Evolutionary conservation across 2,888 invertebrate genomes (phyloP), one percentile per base, ranked within the genome.

Genomic region (Amblyjoppa fuscipennis): DNA sequence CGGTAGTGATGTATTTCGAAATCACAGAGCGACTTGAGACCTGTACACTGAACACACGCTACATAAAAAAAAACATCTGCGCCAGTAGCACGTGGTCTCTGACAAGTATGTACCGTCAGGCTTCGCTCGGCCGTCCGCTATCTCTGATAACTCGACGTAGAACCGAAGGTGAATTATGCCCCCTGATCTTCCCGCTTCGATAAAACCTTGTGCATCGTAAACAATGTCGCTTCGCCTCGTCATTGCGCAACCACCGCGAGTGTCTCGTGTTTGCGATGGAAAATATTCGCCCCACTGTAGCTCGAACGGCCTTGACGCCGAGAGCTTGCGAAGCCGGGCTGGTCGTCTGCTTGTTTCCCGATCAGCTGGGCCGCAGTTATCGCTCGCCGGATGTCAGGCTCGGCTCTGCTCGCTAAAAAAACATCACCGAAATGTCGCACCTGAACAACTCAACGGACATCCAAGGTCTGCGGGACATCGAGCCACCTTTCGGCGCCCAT

Each of bases 401-500:
- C 4, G 11, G 13, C 13, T 0, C 1, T 59, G 13, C 28, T 59
- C 59, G 59, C 3, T 25, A 59, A 59, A 25, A 25, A 25, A 25
- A 28, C 53, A 59, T 49, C 45, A 16, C 13, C 45, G 16, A 16
- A 77, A 85, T 85, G 85, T 51, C 79, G n/a, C 49, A 76, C 49
- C 66, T 73, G n/a, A 77, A 28, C 6, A 38, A 80, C 31, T 28
- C 91, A 0, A 78, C 87, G 38, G 92, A 93, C 31, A 93, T 93
- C 74, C 85, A 80, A 6, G 88, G 88, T 74, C 87, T 94, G 34
- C 88, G 89, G 64, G 93, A 94, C 66, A 89, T 81, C 56, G 84
- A 77, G 5, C 90, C 94, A 79, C 93, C 93, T 0, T 76, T 91
- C 28, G 92, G 91, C 5, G 87, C 76, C 74, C 85, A 64, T 61